A percentile compares a stretch with the other conserved stretches of the same genome.
These are phyloP conservation scores for Drosophila hamatofila DNA, from an alignment of 2,888 invertebrate genomes.

Conservation along the genomic window DNA sequence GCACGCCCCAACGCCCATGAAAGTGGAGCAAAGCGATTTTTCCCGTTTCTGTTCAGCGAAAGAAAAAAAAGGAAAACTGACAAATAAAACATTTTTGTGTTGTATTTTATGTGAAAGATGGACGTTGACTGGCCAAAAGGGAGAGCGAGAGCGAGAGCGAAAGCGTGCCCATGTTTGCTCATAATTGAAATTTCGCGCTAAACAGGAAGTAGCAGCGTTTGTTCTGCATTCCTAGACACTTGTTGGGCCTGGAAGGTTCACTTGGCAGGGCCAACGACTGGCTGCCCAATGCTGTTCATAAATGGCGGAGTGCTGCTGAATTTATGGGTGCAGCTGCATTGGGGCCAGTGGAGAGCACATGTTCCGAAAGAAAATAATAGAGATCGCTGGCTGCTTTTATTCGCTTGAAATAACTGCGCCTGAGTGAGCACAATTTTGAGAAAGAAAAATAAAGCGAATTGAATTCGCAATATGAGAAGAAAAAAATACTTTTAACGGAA, in stretches of 20 bases:
- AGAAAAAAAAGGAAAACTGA: conserved; percentile 47
- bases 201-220: conserved; percentile 68
- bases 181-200: conserved; percentile 81
- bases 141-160: conserved; percentile 4
- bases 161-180: conserved; percentile 62
- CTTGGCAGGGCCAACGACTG: background rate
- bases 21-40: conserved; percentile 70
- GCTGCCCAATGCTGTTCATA: conserved; percentile 56
- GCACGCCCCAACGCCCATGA: conserved; percentile 72
- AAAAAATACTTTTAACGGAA: conserved; percentile 8
- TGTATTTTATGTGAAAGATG: conserved; percentile 27
- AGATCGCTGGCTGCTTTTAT: conserved; percentile 26
- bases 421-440: conserved; percentile 14
- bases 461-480: conserved; percentile 1
- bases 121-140: background rate
- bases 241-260: conserved; percentile 61
- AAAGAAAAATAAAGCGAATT: conserved; percentile 2
- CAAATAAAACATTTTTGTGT: conserved; percentile 57
- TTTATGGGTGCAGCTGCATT: conserved; percentile 57
- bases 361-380: conserved; percentile 29
- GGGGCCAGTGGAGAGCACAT: conserved; percentile 52
- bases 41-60: conserved; percentile 40
- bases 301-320: conserved; percentile 50
- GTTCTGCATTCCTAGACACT: conserved; percentile 58
- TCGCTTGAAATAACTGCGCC: conserved; percentile 23